Evolutionary conservation across 2,797 vertebrate species (phyloP), one percentile per base, ranked within the genome.

Genomic region (Enteromius fasciolatus): DNA sequence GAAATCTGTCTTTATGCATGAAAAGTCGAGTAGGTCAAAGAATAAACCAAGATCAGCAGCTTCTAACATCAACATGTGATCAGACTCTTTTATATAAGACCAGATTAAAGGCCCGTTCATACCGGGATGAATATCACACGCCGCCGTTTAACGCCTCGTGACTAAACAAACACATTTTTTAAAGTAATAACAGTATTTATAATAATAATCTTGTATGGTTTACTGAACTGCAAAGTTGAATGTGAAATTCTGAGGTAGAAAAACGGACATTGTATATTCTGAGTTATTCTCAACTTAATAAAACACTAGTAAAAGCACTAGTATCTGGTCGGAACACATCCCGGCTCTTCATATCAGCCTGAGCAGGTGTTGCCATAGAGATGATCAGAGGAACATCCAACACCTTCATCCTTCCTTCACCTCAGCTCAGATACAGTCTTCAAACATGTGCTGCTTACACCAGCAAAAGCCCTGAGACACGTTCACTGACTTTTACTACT

Each of bases 321-420:
- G 36, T 18, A 18, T 7, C 23, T 1, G 28, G 5, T 41, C 2
- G 23, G 25, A 33, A 76, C 54, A 61, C 36, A 28, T 61, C 7
- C 74, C 57, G 4, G 59, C 10, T 31, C 23, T 63, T 46, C 23
- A 70, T 28, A 11, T 31, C 25, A 31, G 17, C 5, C 17, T 5
- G 54, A 61, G 57, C 75, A 77, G 75, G 75, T 77, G 75, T 77
- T 77, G 59, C 59, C 75, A 77, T 77, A 77, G 75, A 8, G 59
- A 77, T 77, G 59, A 77, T 77, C 39, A 77, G 59, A 44, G 10
- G 41, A 33, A 77, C 75, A 46, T 76, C 73, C 59, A 41, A 41
- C 73, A 25, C 28, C 28, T 67, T 41, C 31, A 3, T 59, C 36
- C 10, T 25, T 44, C 20, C 15, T 50, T 52, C 28, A 73, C 25